Evolutionary conservation across 2,888 invertebrate genomes (phyloP).

Genomic region (Hydroisotoma schaefferi): DNA sequence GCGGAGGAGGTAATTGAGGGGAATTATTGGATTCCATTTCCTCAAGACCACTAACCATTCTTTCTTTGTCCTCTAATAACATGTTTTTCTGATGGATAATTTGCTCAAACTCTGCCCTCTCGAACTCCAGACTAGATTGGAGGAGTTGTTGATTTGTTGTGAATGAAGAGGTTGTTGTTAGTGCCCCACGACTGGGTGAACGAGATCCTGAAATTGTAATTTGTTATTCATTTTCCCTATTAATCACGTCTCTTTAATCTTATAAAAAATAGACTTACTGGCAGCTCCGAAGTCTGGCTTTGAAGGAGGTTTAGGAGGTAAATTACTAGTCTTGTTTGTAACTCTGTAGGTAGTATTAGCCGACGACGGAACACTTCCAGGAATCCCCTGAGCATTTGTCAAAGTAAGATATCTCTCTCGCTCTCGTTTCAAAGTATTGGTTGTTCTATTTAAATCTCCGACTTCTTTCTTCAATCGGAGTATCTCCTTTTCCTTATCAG

Average conservation of each 20-base stretch:
- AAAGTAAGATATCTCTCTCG: slow-evolving; percentile 17
- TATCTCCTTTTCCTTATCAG: slow-evolving; percentile 26
- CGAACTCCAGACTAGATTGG: slow-evolving; percentile 32
- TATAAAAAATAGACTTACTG: not conserved
- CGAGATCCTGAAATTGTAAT: not conserved
- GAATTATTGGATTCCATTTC: not conserved
- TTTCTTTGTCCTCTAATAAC: slow-evolving; percentile 28
- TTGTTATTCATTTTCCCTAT: too few relatives aligned
- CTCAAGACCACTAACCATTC: slow-evolving; percentile 24
- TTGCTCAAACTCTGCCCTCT: slow-evolving; percentile 36
- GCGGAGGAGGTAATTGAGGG: not conserved
- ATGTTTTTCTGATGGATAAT: slow-evolving; percentile 31
- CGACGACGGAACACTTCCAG: not conserved
- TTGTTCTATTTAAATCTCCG: slow-evolving; percentile 18
- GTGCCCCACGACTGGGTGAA: not conserved
- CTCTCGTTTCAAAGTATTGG: slow-evolving; percentile 18
- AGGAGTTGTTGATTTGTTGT: too few relatives aligned
- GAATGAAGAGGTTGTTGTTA: too few relatives aligned
- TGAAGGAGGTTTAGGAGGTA: not conserved
- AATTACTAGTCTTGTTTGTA: not conserved
- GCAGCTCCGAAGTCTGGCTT: not conserved
- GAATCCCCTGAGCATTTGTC: not conserved
- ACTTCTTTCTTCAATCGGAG: slow-evolving; percentile 21
- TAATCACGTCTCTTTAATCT: too few relatives aligned
- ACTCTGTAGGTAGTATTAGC: not conserved